These are phyloP conservation scores for Hassar affinis DNA, from an alignment of 2,113 vertebrate species.

Conservation along the genomic window DNA sequence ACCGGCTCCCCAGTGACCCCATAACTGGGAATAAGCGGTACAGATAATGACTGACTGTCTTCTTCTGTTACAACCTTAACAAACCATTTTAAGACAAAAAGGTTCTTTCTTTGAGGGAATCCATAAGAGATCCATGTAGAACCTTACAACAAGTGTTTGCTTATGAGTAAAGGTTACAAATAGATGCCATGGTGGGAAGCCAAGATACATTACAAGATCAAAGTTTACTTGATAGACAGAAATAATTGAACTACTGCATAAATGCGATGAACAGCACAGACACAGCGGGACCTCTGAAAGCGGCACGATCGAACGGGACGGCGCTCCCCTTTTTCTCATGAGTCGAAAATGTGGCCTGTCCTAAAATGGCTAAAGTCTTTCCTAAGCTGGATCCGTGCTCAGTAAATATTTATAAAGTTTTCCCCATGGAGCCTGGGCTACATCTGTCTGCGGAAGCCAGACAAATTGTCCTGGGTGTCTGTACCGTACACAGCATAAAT, in stretches of 20 bases:
- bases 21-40: no score
- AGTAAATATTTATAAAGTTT: conserved; percentile 66
- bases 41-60: no score
- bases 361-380: conserved; percentile 57
- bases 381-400: conserved; percentile 44
- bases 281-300: conserved; percentile 61
- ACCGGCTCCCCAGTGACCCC: no score
- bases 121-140: background rate
- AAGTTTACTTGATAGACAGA: background rate
- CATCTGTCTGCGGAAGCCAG: conserved; percentile 46
- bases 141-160: background rate
- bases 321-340: conserved; percentile 53
- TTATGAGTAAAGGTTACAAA: background rate
- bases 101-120: background rate
- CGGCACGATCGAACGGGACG: conserved; percentile 62
- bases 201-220: background rate
- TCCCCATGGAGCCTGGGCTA: conserved; percentile 42
- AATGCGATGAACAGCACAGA: conserved; percentile 44
- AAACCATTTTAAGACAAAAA: background rate
- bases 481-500: conserved; percentile 47
- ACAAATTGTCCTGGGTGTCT: conserved; percentile 44
- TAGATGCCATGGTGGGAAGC: no score
- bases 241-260: background rate
- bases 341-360: conserved; percentile 41
- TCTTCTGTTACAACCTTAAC: no score